Evolutionary conservation across 2,888 invertebrate genomes (phyloP), one percentile per base, ranked within the genome.

Genomic region (Cephus sareptanus): DNA sequence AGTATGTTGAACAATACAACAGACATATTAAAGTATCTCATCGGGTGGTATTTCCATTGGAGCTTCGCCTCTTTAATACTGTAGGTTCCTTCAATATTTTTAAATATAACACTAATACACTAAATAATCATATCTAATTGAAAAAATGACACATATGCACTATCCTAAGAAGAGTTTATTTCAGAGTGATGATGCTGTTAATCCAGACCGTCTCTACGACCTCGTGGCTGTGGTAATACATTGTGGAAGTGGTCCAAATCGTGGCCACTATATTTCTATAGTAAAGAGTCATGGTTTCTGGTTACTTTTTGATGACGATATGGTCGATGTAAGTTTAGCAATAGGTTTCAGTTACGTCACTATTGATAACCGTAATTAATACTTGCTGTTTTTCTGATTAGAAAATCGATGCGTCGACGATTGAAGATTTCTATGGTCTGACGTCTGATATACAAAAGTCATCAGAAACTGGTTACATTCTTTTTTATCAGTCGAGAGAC

Each of bases 251-350:
- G 99, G 99, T 76, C 99, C 99, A 85, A 99, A 99, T 93, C 95
- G 99, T 80, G 99, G 99, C 37, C 99, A 99, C 92, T 99, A 99
- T 93, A 99, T 99, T 92, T 98, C 98, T 92, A 98, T 99, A 92
- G 99, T 99, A 79, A 99, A 99, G 93, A 98, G 98, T 92, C 98
- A 99, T 93, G 98, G 99, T 78, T 97, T 99, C 92, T 99, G 99
- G 99, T 94, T 99, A 84, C 95, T 99, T 9, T 99, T 99, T 93
- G 99, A 99, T 92, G 99, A 99, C 92, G 99, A 99, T 91, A 98
- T 99, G 96, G 99, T 99, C 83, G 99, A 99, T 93, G 98, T 98
- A 93, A 95, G 97, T 95, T 69, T 75, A 56, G 37, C 73, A 23
- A 69, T 78, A 13, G 56, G 69, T 75, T 76, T 33, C 73, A 34